Evolutionary conservation across 2,797 vertebrate species (phyloP).

Genomic region (Myripristis jacobus): DNA sequence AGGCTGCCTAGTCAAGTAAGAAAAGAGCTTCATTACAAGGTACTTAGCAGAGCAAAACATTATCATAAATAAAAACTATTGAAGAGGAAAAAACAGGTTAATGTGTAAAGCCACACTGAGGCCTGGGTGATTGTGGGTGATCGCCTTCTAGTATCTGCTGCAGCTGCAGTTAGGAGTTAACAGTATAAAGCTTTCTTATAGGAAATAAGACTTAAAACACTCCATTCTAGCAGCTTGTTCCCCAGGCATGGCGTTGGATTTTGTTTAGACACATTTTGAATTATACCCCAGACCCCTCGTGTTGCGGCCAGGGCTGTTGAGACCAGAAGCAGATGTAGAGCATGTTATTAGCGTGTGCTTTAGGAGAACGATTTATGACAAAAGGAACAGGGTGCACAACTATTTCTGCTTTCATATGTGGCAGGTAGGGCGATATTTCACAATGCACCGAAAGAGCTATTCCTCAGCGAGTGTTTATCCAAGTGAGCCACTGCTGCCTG

Average conservation of each 20-base stretch:
- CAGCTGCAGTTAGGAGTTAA: constrained; percentile 31
- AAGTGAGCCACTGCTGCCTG: constrained; percentile 74
- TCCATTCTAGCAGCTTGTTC: constrained; percentile 21
- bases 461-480: constrained; percentile 79
- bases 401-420: constrained; percentile 40
- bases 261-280: constrained; percentile 46
- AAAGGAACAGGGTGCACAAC: constrained; percentile 22
- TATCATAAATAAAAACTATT: neutral
- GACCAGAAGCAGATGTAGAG: constrained; percentile 48
- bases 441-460: constrained; percentile 58
- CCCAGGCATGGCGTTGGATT: constrained; percentile 18
- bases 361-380: constrained; percentile 35
- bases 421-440: constrained; percentile 53
- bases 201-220: constrained; percentile 38
- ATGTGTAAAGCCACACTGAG: neutral
- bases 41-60: neutral
- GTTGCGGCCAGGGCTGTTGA: constrained; percentile 34
- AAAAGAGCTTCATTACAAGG: neutral
- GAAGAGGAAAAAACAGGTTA: neutral
- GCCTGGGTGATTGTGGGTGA: constrained; percentile 1
- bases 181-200: constrained; percentile 29
- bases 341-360: constrained; percentile 10
- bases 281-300: constrained; percentile 38
- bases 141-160: constrained; percentile 12
- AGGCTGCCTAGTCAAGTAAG: neutral